Base-by-base conservation (phyloP, 2,113 vertebrate species). In the Vulpes lagopus region DNA sequence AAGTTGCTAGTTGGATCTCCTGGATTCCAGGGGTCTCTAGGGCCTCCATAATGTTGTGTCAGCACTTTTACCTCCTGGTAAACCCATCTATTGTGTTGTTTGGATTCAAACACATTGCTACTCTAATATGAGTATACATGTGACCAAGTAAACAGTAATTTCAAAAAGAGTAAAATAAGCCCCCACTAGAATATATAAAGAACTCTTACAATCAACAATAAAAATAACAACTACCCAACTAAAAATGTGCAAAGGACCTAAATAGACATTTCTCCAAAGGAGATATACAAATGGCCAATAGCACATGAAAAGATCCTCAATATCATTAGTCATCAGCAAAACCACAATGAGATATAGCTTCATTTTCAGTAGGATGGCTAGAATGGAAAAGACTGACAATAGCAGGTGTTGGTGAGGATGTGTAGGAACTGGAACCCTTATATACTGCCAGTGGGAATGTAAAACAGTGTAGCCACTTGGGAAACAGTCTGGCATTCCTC, bases 251-350 rank as follows among this genome's bases (percentile, higher is more conserved):
- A 82, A 90, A 82, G 59, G 23, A 43, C 30, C n/a, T 30, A n/a
- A 92, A 59, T 15, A 73, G 57, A 74, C 38, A 60, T 91, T 83
- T 88, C 64, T 88, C 82, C 35, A 73, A 76, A 93, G 53, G n/a
- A 83, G 35, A 80, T 55, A 71, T 19, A 53, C 30, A 79, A 53
- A 81, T 67, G 38, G 32, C 49, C 49, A 43, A 53, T 14, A 69
- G 65, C 30, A 30, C 6, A 6, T 89, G 53, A 71, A 82, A 92
- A 62, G 16, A 27, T 59, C 19, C 19, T 92, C 32, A 59, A 15
- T 3, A 25, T 73, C 53, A 38, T 62, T 35, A 43, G 57, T 67
- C 38, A 23, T 25, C 79, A 65, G 30, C 64, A 89, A 64, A 96
- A n/a, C 80, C 53, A 83, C 35, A 16, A 17, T 43, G 35, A 88